Conservation (phyloP, 1,140 invertebrate genomes). For the Aphidius gifuensis region DNA sequence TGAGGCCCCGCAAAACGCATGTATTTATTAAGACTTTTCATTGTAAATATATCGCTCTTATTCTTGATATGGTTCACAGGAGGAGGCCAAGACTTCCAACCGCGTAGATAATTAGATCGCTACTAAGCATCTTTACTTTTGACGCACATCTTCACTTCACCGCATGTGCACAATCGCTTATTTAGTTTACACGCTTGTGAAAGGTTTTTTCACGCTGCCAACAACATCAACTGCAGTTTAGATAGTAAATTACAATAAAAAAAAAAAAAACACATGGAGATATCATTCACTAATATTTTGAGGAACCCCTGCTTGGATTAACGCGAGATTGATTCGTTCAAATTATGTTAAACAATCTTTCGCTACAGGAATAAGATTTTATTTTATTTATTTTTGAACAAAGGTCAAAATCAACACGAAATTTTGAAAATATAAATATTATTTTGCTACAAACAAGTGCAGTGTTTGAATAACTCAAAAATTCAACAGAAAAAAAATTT, state of each 20-base stretch:
- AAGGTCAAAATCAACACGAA: too few relatives aligned
- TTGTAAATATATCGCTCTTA: slow-evolving; percentile 28
- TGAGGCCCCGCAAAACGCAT: background rate
- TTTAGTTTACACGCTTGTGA: slow-evolving; percentile 31
- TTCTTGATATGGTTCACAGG: slow-evolving; percentile 38
- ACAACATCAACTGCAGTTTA: background rate
- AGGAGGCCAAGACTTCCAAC: slow-evolving; percentile 43
- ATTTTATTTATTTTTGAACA: too few relatives aligned
- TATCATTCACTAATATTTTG: slow-evolving; percentile 1
- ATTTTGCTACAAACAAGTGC: too few relatives aligned
- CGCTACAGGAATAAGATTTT: too few relatives aligned
- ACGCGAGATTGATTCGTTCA: slow-evolving; percentile 39
- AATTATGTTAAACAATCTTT: slow-evolving; percentile 49
- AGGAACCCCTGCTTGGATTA: slow-evolving; percentile 17
- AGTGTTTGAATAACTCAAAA: too few relatives aligned
- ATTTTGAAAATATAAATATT: too few relatives aligned
- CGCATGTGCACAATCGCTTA: slow-evolving; percentile 26
- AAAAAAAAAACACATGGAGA: slow-evolving; percentile 13
- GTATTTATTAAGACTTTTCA: too few relatives aligned
- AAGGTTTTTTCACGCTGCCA: slow-evolving; percentile 20
- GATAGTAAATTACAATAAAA: background rate
- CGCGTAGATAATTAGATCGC: slow-evolving; percentile 52
- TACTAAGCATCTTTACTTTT: slow-evolving; percentile 41
- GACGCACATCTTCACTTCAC: slow-evolving; percentile 42
- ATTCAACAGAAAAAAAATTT: too few relatives aligned